Evolutionary conservation across 1,140 invertebrate genomes (phyloP).

Genomic region (Zaprionus tsacasi): DNA sequence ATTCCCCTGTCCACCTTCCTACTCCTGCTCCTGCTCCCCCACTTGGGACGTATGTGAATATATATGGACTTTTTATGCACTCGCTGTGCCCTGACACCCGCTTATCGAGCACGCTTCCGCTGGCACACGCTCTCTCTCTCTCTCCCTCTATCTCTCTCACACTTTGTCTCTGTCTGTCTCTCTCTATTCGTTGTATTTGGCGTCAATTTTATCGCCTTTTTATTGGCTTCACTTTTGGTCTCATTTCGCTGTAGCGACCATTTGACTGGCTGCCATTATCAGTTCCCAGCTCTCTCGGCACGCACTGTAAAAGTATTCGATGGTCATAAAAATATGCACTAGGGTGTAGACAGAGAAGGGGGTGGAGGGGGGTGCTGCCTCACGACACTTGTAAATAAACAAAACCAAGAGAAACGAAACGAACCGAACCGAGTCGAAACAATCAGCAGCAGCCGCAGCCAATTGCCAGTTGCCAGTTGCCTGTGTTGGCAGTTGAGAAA

Average conservation of each 20-base stretch:
- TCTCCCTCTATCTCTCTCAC: slow-evolving; percentile 1
- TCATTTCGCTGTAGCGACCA: slow-evolving; percentile 63
- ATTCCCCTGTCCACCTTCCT: not conserved
- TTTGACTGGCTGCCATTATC: slow-evolving; percentile 51
- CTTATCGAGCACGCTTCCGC: slow-evolving; percentile 51
- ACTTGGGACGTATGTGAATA: slow-evolving; percentile 39
- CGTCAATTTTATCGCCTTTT: slow-evolving; percentile 80
- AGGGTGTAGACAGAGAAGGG: not conserved
- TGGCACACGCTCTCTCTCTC: slow-evolving; percentile 1
- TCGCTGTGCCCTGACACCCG: slow-evolving; percentile 18
- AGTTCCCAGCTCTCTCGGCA: slow-evolving; percentile 29
- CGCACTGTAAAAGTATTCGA: slow-evolving; percentile 50
- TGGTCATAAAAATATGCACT: slow-evolving; percentile 74
- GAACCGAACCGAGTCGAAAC: slow-evolving; percentile 9
- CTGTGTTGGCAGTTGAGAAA: slow-evolving; percentile 43
- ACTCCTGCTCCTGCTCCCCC: not conserved
- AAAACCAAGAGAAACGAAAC: slow-evolving; percentile 13
- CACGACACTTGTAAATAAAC: slow-evolving; percentile 35
- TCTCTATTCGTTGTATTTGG: slow-evolving; percentile 47
- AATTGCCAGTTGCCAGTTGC: slow-evolving; percentile 31
- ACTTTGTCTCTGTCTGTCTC: slow-evolving; percentile 10
- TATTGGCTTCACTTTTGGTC: slow-evolving; percentile 80
- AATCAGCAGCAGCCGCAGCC: slow-evolving; percentile 32
- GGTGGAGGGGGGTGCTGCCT: not conserved
- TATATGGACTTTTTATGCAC: slow-evolving; percentile 72